Conservation (phyloP, 2,888 invertebrate species). For the Ochropacha duplaris region DNA sequence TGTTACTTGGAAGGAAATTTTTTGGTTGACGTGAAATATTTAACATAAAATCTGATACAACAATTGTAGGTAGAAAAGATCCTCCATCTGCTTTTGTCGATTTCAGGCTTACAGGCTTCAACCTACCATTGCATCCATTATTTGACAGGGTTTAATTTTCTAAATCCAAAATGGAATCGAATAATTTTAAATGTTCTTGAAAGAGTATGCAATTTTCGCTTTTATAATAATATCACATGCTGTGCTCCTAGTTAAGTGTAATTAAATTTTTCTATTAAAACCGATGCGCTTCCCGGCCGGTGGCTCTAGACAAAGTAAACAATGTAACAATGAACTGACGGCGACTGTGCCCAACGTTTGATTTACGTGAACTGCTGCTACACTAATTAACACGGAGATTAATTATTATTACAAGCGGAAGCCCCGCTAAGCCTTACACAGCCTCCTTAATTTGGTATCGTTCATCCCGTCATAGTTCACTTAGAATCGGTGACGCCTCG, state of each 20-base stretch:
- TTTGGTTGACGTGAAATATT: too few relatives aligned
- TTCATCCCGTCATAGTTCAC: slow-evolving; percentile 25
- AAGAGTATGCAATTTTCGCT: too few relatives aligned
- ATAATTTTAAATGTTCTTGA: too few relatives aligned
- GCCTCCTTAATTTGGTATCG: slow-evolving; percentile 42
- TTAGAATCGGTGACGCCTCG: slow-evolving; percentile 25
- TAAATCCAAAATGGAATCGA: too few relatives aligned
- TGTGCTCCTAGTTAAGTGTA: not conserved
- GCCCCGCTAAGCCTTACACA: slow-evolving; percentile 36
- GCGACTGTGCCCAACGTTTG: slow-evolving; percentile 28
- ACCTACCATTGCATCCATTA: too few relatives aligned
- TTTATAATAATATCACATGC: too few relatives aligned
- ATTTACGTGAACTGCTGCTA: slow-evolving; percentile 58
- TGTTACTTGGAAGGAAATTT: too few relatives aligned
- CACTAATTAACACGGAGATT: slow-evolving; percentile 73
- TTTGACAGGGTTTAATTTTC: too few relatives aligned
- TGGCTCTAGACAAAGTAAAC: slow-evolving; percentile 25
- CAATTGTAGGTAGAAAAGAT: too few relatives aligned
- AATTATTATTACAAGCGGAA: slow-evolving; percentile 70
- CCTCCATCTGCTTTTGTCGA: too few relatives aligned
- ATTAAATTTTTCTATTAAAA: not conserved
- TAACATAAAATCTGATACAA: too few relatives aligned
- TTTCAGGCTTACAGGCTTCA: too few relatives aligned
- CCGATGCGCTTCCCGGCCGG: not conserved
- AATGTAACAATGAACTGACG: slow-evolving; percentile 38